Evolutionary conservation across 1,140 invertebrate species (phyloP), one percentile per base, ranked within the genome.

Genomic region (Piezodorus guildinii): DNA sequence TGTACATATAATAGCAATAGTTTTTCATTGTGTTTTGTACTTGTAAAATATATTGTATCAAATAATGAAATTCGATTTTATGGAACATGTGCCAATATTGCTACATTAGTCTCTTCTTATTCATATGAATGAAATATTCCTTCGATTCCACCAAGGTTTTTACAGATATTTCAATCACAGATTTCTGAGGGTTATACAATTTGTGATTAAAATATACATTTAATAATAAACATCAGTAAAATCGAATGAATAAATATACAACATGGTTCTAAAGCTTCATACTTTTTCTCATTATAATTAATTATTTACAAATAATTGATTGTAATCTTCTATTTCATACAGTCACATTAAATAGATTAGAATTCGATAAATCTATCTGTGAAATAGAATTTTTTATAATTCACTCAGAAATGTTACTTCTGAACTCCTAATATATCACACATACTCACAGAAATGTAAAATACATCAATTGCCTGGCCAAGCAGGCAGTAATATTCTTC

Each of bases 131-230:
- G 23, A 15, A 30, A 34, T 60, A 39, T 60, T 19, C 30, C 30
- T 60, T 60, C 58, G 58, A 60, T 60, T 60, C 30, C 58, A 60
- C 58, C 58, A 60, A 60, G 58, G 58, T 60, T 60, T 27, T 60
- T 23, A 34, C 10, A 15, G 46, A 3, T 49, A 60, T 60, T 60
- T 60, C 58, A 39, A 60, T 60, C 58, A 34, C 58, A 60, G 39
- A 60, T 60, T 27, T 27, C 15, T 2, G 19, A 34, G n/a, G 30
- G 15, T 34, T 15, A 60, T 16, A 27, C 23, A 34, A 30, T 60
- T 60, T 60, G 58, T 30, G 58, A 60, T 60, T 39, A 39, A 60
- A 60, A 60, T 60, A 39, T 19, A 60, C 30, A 60, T 6, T 39
- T 39, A 1, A 39, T 19, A 49, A 19, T 17, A 49, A 49, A 49